These are phyloP conservation scores for Charanyca ferruginea DNA, from an alignment of 2,888 invertebrate species.

Conservation along the genomic window DNA sequence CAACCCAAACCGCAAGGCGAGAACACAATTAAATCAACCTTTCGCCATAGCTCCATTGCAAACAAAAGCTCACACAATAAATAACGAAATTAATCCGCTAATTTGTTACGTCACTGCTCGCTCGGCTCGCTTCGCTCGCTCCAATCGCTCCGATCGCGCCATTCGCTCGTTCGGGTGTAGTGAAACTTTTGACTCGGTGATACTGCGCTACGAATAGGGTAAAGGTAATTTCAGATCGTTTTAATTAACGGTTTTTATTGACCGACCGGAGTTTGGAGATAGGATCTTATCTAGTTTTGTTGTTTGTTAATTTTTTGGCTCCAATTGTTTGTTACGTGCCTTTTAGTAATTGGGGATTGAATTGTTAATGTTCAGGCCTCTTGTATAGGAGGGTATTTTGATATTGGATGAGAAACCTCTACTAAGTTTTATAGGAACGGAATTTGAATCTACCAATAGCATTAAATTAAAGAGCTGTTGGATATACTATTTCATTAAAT, in stretches of 20 bases:
- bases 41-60: constrained; percentile 26
- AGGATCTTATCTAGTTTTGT: constrained; percentile 41
- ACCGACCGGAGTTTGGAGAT: constrained; percentile 21
- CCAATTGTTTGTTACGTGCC: constrained; percentile 23
- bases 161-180: constrained; percentile 26
- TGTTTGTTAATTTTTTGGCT: constrained; percentile 27
- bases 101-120: constrained; percentile 65
- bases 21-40: constrained; percentile 56
- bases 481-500: no score
- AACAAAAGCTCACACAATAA: constrained; percentile 57
- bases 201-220: constrained; percentile 41
- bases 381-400: neutral
- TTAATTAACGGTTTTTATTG: constrained; percentile 58
- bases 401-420: constrained; percentile 4
- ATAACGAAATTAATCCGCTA: constrained; percentile 68
- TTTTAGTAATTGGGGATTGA: constrained; percentile 23
- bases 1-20: constrained; percentile 14
- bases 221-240: constrained; percentile 50
- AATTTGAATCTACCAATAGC: neutral
- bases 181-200: constrained; percentile 54
- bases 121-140: constrained; percentile 35
- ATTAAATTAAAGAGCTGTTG: neutral
- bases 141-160: constrained; percentile 25
- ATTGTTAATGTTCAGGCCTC: no score
- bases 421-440: neutral